These are phyloP conservation scores for Andrena minutula DNA, from an alignment of 2,888 invertebrate genomes.

Conservation along the genomic window DNA sequence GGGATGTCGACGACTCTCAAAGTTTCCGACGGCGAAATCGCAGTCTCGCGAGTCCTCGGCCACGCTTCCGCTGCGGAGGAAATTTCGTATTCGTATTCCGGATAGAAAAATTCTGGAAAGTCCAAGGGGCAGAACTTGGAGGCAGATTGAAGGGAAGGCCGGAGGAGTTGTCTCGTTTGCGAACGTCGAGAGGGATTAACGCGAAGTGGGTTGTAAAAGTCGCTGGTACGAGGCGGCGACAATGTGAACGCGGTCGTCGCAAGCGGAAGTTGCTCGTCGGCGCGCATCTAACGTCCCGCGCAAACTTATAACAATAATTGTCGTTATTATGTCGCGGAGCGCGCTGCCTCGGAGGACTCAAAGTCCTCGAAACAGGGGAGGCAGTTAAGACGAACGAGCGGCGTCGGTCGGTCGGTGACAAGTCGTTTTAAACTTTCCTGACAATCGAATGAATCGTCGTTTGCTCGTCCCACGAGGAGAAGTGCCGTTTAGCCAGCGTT, in stretches of 20 bases:
- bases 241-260: neutral
- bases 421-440: conserved; percentile 61
- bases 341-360: conserved; percentile 31
- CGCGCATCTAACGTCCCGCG: conserved; percentile 2
- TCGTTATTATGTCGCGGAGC: conserved; percentile 62
- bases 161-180: conserved; percentile 38
- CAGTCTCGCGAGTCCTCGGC: no score
- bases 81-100: neutral
- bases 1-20: neutral
- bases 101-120: conserved; percentile 12
- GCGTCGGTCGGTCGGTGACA: conserved; percentile 48
- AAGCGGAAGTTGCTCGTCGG: conserved; percentile 1
- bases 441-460: conserved; percentile 58
- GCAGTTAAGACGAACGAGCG: conserved; percentile 65
- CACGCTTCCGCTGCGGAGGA: neutral
- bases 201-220: conserved; percentile 32
- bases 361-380: conserved; percentile 57
- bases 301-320: conserved; percentile 65
- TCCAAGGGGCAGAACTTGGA: conserved; percentile 11
- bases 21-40: no score
- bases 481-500: conserved; percentile 5
- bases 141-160: neutral
- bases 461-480: neutral
- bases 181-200: conserved; percentile 37
- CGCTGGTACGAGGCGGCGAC: neutral